phyloP scores from a whole-genome alignment of 2,888 invertebrate genomes.

The Thelaira solivaga region DNA sequence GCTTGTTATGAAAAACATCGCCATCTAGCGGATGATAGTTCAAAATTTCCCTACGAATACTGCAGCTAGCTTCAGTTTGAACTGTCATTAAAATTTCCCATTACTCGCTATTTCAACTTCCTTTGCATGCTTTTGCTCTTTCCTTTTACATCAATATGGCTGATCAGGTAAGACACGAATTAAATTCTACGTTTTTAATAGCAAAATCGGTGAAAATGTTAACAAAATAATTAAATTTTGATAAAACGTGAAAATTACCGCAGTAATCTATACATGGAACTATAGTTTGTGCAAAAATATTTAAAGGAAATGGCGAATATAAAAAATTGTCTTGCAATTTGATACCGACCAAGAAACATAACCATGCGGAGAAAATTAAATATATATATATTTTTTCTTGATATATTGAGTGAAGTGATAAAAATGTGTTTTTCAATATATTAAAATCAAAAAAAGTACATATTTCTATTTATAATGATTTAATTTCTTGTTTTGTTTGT shows the following conservation, averaged over 20 bases:
- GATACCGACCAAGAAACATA: neutral
- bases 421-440: neutral
- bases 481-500: neutral
- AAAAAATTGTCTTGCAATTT: constrained; percentile 48
- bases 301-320: constrained; percentile 7
- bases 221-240: constrained; percentile 22
- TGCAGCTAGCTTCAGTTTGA: constrained; percentile 40
- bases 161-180: constrained; percentile 83
- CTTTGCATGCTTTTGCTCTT: constrained; percentile 68
- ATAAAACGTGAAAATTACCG: constrained; percentile 15
- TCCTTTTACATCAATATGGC: constrained; percentile 83
- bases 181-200: constrained; percentile 5
- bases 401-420: neutral
- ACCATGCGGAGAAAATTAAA: constrained; percentile 44
- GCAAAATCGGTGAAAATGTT: constrained; percentile 22
- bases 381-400: too few species aligned
- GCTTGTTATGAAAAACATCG: too few species aligned
- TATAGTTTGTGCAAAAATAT: neutral
- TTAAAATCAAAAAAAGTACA: neutral
- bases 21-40: constrained; percentile 15
- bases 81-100: constrained; percentile 41
- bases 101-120: constrained; percentile 65
- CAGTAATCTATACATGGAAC: neutral
- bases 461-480: neutral
- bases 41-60: neutral